Evolutionary conservation across 1,140 invertebrate species (phyloP), one percentile per base, ranked within the genome.

Genomic region (Papilio xuthus): DNA sequence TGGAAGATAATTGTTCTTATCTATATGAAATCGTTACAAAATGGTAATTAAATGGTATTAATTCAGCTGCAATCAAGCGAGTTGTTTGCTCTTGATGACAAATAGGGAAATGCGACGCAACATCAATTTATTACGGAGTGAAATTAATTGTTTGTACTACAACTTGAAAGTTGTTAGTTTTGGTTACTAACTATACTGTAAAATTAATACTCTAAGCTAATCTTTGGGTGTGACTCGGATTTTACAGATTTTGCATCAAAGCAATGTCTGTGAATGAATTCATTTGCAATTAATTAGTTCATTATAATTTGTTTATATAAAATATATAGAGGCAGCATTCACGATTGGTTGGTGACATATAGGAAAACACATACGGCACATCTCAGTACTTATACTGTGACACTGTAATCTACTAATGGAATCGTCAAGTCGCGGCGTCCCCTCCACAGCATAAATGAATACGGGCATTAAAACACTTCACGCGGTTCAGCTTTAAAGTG

Each of bases 371-470:
- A 20, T 28, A 67, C 47, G 41, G 41, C 10, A 44, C 71, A 47
- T 73, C 71, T 73, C 42, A 6, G 37, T 73, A 73, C 9, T 4
- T 47, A 47, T 42, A 44, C 71, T 50, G 71, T 73, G 71, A 28
- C 71, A 26, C 71, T 50, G 32, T 75, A 79, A 79, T 79, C 78
- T 50, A 15, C 78, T 79, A 79, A 79, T 79, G 78, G 78, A 75
- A 75, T 28, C 42, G 56, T 32, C 56, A 44, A 47, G 41, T 47
- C 73, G 63, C 37, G 70, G 41, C 71, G 71, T 26, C 71, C 37
- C 28, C 37, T n/a, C 42, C 71, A n/a, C 71, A n/a, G 71, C 37
- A 69, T 69, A 73, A 78, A 78, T 78, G 78, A 60, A 78, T 41
- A 78, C 69, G 42, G 67, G n/a, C 41, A 78, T 75, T 78, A 80